Conservation (phyloP, 2,113 vertebrate species). For the Bubo blakistoni region DNA sequence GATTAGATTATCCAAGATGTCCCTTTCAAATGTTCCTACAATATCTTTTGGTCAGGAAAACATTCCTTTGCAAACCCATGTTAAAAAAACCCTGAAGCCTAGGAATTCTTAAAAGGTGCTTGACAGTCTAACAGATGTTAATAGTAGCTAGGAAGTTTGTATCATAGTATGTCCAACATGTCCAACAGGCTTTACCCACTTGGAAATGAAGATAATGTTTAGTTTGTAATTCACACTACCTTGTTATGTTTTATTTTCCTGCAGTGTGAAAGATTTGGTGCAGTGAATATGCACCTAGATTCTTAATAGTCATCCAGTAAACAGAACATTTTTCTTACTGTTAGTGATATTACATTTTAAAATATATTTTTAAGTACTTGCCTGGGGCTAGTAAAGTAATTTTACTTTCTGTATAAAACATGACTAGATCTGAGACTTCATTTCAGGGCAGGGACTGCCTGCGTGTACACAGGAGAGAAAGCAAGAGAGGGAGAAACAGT, state of each 20-base stretch:
- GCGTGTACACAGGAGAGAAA: neutral
- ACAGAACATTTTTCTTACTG: neutral
- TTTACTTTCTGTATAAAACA: neutral
- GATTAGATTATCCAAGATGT: neutral
- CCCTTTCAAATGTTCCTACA: neutral
- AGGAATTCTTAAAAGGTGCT: neutral
- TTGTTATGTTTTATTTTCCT: neutral
- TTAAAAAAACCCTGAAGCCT: neutral
- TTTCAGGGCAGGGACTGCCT: neutral
- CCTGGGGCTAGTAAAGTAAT: neutral
- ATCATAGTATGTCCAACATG: neutral
- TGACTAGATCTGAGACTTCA: neutral
- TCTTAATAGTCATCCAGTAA: neutral
- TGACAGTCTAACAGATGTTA: neutral
- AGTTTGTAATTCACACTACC: neutral
- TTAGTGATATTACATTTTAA: neutral
- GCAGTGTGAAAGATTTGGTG: neutral
- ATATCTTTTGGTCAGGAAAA: neutral
- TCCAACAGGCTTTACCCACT: neutral
- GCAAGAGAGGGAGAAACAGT: neutral
- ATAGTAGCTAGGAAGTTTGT: neutral
- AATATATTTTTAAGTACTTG: neutral
- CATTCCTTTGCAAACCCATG: neutral
- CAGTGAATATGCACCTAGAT: neutral
- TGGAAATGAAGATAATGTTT: neutral